Percentiles rank a stretch among this genome's conserved stretches.
phyloP scores from a whole-genome alignment of 2,888 invertebrate species.

The Blastobasis lacticolella region DNA sequence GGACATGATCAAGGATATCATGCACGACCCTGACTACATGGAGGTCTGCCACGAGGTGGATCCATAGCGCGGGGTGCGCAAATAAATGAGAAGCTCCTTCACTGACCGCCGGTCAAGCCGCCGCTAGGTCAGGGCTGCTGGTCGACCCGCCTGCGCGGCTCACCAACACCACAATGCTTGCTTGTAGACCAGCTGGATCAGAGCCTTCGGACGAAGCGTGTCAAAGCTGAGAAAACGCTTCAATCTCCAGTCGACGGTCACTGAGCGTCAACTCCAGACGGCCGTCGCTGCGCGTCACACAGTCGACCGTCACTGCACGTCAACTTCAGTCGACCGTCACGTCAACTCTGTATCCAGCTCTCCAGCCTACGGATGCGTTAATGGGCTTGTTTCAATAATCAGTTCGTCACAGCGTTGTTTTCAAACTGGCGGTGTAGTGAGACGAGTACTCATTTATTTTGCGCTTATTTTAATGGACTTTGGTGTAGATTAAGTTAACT shows the following conservation, averaged over 20 bases:
- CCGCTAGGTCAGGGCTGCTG: constrained; percentile 36
- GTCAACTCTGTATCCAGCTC: too few species aligned
- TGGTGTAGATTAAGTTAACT: constrained; percentile 43
- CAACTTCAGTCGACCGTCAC: too few species aligned
- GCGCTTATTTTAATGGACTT: constrained; percentile 56
- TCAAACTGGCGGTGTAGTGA: constrained; percentile 43
- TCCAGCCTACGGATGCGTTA: too few species aligned
- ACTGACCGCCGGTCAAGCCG: constrained; percentile 64
- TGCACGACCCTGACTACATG: constrained; percentile 97
- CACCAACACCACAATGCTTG: background rate
- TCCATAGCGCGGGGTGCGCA: constrained; percentile 78
- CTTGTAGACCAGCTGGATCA: too few species aligned
- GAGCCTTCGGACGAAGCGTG: too few species aligned
- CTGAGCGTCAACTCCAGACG: too few species aligned
- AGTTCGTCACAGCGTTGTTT: too few species aligned
- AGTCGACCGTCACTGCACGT: too few species aligned
- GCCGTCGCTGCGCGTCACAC: too few species aligned
- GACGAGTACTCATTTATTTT: constrained; percentile 68
- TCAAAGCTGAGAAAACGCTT: too few species aligned
- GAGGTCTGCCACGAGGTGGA: constrained; percentile 95
- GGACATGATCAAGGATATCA: constrained; percentile 97
- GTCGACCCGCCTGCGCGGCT: background rate
- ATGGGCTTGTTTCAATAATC: too few species aligned
- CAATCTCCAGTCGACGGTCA: too few species aligned
- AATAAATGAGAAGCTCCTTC: constrained; percentile 67